Evolutionary conservation across 2,888 invertebrate genomes (phyloP), one percentile per base, ranked within the genome.

Genomic region (Spisula subtruncata): DNA sequence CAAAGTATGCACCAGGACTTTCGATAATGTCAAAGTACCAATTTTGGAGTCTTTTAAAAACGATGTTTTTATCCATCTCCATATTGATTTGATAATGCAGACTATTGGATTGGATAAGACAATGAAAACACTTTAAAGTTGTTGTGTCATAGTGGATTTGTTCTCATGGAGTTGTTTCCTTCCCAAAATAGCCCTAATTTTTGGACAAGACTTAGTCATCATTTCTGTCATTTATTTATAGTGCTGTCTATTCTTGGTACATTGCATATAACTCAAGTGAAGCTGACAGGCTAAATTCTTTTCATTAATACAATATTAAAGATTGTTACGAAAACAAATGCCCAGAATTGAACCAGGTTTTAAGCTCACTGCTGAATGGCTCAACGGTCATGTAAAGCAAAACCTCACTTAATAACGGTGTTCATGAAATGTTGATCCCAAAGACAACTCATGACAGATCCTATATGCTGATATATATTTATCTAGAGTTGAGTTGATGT

Each of bases 1-100:
- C n/a, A 32, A 32, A 32, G 32, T 16, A 71, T 32, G 18, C 32
- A 16, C 16, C 75, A 35, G 32, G 16, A 18, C 32, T 35, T 75
- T 32, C 18, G 16, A 35, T n/a, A 75, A 75, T 75, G 75, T 75
- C 75, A 32, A 32, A 75, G 75, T 35, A 75, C 18, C 35, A 75
- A 16, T 32, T 75, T 35, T 35, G 32, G 75, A 32, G 32, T 41
- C 16, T 75, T n/a, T n/a, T n/a, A n/a, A n/a, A 75, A 18, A 2
- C 16, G 75, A 16, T 32, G 35, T 75, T 25, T n/a, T 2, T 35
- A 18, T 75, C 16, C 35, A 32, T 0, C 75, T 32, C 18, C 16
- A 32, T 5, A n/a, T 6, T 25, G 60, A 25, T 12, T 56, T 56
- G 60, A 4, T 66, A 5, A 4, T 20, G n/a, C 60, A n/a, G 25